Evolutionary conservation across 2,113 vertebrate species (phyloP).

Genomic region (Stigmatopora argus): DNA sequence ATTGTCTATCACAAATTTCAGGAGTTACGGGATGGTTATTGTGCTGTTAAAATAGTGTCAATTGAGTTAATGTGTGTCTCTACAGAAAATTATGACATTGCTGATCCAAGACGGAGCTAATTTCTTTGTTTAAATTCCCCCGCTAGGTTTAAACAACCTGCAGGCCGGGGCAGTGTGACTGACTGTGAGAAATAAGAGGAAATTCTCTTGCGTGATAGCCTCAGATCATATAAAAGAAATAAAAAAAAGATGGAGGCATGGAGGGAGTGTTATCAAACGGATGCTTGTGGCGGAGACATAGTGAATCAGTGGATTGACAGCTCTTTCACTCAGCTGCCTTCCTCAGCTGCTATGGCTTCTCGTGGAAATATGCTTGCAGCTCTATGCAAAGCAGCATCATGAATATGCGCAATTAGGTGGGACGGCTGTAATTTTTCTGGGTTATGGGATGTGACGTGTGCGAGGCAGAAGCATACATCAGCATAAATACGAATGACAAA

Average conservation of each 20-base stretch:
- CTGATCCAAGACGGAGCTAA: conserved; percentile 60
- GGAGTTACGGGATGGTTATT: background rate
- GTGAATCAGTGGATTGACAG: conserved; percentile 70
- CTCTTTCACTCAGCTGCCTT: conserved; percentile 70
- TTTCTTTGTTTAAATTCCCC: conserved; percentile 49
- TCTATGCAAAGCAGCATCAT: conserved; percentile 82
- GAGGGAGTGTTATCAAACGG: conserved; percentile 46
- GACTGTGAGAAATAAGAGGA: conserved; percentile 45
- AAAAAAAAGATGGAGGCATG: conserved; percentile 18
- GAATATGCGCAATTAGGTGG: conserved; percentile 90
- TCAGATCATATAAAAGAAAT: conserved; percentile 50
- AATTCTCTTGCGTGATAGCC: conserved; percentile 44
- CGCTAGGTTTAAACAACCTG: conserved; percentile 39
- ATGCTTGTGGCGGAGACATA: conserved; percentile 58
- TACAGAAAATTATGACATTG: conserved; percentile 52
- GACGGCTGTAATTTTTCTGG: conserved; percentile 84
- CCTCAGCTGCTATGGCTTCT: conserved; percentile 44
- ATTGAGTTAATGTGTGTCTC: background rate
- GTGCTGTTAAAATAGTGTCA: background rate
- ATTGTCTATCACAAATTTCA: background rate
- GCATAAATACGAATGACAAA: conserved; percentile 83
- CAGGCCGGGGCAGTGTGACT: conserved; percentile 40
- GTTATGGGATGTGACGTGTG: conserved; percentile 88
- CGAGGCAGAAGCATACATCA: conserved; percentile 81
- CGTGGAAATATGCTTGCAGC: conserved; percentile 62